These are phyloP conservation scores for Varanus salvator DNA, from an alignment of 2,113 vertebrate genomes.

Conservation along the genomic window DNA sequence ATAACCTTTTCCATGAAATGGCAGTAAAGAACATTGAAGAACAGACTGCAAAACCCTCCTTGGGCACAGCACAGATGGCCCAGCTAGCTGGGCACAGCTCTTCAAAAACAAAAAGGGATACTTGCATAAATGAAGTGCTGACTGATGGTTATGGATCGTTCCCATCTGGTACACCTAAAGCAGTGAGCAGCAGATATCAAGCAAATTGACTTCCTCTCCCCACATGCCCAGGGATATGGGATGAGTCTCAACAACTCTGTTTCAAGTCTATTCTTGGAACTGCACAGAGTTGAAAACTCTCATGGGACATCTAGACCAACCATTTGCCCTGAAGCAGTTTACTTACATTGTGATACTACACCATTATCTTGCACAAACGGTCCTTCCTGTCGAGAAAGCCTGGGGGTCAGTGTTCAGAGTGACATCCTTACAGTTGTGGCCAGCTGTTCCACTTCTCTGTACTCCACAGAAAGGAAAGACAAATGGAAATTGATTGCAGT, in stretches of 20 bases:
- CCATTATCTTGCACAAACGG: neutral
- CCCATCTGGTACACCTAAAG: slow-evolving; percentile 18
- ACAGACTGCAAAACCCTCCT: neutral
- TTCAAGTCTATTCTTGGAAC: neutral
- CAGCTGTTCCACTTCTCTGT: neutral
- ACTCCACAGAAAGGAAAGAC: neutral
- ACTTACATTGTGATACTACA: neutral
- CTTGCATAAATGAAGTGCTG: slow-evolving; percentile 8
- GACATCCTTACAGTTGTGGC: neutral
- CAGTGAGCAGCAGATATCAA: fast-evolving
- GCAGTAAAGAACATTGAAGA: slow-evolving; percentile 14
- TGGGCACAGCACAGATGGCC: slow-evolving; percentile 21
- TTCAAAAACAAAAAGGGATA: slow-evolving; percentile 20
- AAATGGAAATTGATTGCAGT: slow-evolving; percentile 50
- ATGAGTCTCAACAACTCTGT: neutral
- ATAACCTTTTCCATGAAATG: slow-evolving; percentile 20
- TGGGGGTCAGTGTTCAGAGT: neutral
- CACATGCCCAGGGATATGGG: neutral
- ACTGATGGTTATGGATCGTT: slow-evolving; percentile 27
- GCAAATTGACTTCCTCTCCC: neutral
- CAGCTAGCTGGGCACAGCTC: slow-evolving; percentile 19
- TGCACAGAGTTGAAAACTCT: neutral
- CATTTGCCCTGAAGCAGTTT: neutral
- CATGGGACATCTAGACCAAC: neutral
- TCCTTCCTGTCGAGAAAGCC: neutral